phyloP scores from a whole-genome alignment of 1,140 invertebrate species.

The Euschistus heros region DNA sequence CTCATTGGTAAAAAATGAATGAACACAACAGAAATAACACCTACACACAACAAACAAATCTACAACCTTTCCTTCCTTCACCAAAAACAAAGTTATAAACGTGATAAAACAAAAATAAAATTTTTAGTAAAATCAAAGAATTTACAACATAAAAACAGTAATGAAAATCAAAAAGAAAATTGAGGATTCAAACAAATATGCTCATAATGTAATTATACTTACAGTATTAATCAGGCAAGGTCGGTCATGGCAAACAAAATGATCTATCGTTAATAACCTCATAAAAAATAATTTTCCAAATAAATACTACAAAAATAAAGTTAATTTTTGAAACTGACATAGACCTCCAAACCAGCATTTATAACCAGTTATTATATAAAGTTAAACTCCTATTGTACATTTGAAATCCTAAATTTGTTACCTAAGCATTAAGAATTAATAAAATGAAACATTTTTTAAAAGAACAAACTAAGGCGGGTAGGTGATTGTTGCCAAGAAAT shows the following conservation, averaged over 20 bases:
- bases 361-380: background rate
- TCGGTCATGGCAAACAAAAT: constrained; percentile 25
- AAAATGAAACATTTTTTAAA: background rate
- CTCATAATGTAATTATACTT: constrained; percentile 18
- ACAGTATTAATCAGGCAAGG: constrained; percentile 23
- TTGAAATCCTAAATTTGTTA: background rate
- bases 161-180: background rate
- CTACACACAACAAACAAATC: background rate
- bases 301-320: background rate
- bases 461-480: background rate
- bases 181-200: constrained; percentile 10
- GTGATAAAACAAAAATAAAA: background rate
- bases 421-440: too few species aligned
- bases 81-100: background rate
- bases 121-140: background rate
- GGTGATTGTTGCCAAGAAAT: too few species aligned
- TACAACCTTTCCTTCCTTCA: constrained; percentile 3
- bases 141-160: constrained; percentile 1
- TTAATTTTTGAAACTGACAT: background rate
- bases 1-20: background rate
- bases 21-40: constrained; percentile 3
- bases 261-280: constrained; percentile 22
- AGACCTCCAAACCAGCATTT: background rate
- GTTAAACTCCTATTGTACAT: background rate
- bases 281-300: constrained; percentile 6